A percentile compares a stretch with the other conserved stretches of the same genome.
phyloP scores from a whole-genome alignment of 2,113 vertebrate species.

The Arenaria interpres region DNA sequence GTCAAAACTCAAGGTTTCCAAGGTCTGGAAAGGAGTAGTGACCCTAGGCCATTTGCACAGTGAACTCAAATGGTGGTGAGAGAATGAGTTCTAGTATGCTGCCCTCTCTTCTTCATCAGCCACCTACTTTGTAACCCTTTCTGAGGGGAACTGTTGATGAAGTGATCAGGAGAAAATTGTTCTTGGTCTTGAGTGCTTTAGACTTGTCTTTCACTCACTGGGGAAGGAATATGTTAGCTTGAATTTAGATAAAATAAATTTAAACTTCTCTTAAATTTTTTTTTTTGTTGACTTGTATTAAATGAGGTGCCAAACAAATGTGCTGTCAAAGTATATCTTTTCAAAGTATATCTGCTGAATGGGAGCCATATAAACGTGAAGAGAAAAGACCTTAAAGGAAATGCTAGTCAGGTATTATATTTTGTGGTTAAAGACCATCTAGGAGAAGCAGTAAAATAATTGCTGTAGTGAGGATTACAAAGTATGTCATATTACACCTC shows the following conservation, averaged over 20 bases:
- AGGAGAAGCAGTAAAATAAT: not conserved
- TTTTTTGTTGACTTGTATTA: not conserved
- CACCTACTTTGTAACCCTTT: not conserved
- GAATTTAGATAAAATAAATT: not conserved
- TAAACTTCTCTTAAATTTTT: not conserved
- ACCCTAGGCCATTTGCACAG: not conserved
- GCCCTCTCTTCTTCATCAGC: not conserved
- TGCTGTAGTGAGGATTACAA: not conserved
- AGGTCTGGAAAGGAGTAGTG: not conserved
- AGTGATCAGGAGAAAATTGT: not conserved
- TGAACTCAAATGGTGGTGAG: not conserved
- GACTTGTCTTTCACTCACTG: not conserved
- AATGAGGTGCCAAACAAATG: not conserved
- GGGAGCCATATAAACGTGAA: not conserved
- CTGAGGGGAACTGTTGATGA: not conserved
- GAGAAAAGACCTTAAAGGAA: not conserved
- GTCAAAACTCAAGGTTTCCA: not conserved
- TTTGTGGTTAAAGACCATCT: not conserved
- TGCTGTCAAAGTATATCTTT: not conserved
- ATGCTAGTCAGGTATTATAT: not conserved
- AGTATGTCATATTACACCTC: not conserved
- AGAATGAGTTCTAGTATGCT: not conserved
- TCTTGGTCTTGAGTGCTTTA: not conserved
- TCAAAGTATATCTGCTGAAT: not conserved
- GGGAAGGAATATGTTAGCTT: not conserved